Evolutionary conservation across 2,113 vertebrate genomes (phyloP).

Genomic region (Hypanus sabinus): DNA sequence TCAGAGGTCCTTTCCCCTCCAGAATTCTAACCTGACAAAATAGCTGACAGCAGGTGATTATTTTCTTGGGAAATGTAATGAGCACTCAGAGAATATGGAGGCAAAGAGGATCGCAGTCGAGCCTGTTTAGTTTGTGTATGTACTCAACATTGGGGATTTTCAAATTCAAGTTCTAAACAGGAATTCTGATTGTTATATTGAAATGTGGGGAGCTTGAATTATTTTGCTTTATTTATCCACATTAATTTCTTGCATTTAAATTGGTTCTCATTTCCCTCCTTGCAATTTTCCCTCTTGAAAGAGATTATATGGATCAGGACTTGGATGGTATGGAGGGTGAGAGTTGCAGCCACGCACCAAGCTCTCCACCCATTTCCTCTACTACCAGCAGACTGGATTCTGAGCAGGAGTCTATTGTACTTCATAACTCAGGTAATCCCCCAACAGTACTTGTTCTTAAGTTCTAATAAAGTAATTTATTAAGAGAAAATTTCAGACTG

Average conservation of each 20-base stretch:
- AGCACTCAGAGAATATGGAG: background rate
- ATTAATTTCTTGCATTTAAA: background rate
- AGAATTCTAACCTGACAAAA: too few species aligned
- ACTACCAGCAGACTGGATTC: slow-evolving; percentile 53
- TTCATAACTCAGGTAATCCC: slow-evolving; percentile 57
- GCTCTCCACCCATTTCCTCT: slow-evolving; percentile 54
- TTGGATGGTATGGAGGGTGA: slow-evolving; percentile 69
- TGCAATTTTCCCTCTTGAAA: slow-evolving; percentile 45
- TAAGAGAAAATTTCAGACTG: background rate
- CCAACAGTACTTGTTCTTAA: background rate
- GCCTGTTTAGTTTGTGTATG: background rate
- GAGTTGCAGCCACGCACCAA: slow-evolving; percentile 51
- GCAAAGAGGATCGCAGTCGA: background rate
- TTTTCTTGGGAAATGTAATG: too few species aligned
- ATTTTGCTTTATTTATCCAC: background rate
- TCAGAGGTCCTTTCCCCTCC: too few species aligned
- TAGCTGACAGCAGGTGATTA: too few species aligned
- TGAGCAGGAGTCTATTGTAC: slow-evolving; percentile 54
- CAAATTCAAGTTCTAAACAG: background rate
- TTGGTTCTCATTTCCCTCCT: background rate
- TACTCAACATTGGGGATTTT: background rate
- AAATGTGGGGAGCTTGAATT: background rate
- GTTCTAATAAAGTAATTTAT: background rate
- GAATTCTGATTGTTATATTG: background rate
- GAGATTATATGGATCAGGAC: slow-evolving; percentile 75